A percentile compares a stretch with the other conserved stretches of the same genome.
These are phyloP conservation scores for Rhyacichthys aspro DNA, from an alignment of 2,797 vertebrate species.

Conservation along the genomic window DNA sequence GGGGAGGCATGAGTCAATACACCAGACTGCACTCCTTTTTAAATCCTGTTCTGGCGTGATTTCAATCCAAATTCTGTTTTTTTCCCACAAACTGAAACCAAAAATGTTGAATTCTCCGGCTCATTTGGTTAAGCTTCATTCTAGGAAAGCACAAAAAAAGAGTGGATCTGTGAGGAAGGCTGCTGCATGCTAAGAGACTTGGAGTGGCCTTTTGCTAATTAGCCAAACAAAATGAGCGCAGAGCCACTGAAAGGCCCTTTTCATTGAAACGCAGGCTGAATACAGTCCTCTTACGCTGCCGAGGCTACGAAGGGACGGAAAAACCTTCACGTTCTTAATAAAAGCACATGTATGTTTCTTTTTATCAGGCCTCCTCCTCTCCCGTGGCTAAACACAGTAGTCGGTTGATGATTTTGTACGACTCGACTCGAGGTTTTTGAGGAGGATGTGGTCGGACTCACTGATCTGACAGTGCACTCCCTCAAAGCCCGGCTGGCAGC, in stretches of 20 bases:
- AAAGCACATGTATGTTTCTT: background rate
- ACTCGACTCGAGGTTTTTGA: too few relatives aligned
- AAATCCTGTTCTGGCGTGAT: conserved; percentile 1
- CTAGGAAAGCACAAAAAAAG: conserved; percentile 44
- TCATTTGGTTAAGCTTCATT: conserved; percentile 25
- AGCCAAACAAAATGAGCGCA: conserved; percentile 52
- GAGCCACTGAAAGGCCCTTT: conserved; percentile 63
- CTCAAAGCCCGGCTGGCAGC: conserved; percentile 85
- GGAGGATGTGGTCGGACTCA: conserved; percentile 72
- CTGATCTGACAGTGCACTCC: conserved; percentile 91
- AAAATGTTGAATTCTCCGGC: conserved; percentile 17
- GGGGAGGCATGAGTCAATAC: conserved; percentile 24
- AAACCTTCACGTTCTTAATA: conserved; percentile 21
- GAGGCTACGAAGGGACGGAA: conserved; percentile 35
- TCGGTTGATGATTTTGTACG: too few relatives aligned
- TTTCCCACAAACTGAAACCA: too few relatives aligned
- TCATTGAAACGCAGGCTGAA: conserved; percentile 58
- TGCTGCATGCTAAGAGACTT: conserved; percentile 70
- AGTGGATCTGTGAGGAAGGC: conserved; percentile 41
- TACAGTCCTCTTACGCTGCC: conserved; percentile 29
- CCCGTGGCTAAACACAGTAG: too few relatives aligned
- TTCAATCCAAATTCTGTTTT: background rate
- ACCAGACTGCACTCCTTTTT: background rate
- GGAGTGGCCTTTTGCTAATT: conserved; percentile 59
- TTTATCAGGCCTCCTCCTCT: background rate